Base-by-base conservation (phyloP, 2,888 invertebrate genomes). In the Helicoverpa assulta region DNA sequence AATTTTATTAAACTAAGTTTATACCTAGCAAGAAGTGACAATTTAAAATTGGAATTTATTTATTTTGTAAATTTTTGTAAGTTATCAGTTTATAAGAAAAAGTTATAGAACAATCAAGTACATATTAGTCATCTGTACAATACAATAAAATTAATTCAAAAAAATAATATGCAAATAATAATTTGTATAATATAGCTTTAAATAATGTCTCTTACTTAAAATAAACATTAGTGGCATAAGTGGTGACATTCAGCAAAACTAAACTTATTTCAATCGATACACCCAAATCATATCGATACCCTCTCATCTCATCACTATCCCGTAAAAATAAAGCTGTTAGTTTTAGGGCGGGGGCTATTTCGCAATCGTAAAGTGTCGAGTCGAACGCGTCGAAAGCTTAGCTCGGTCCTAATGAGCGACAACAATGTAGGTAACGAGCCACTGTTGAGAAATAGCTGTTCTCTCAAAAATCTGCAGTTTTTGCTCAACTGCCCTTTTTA, bases 331-430 rank as follows among this genome's bases (percentile, higher is more conserved):
- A 88, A 88, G 90, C 87, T 86, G 88, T 87, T 87, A 88, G 87
- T 88, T 93, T 91, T 91, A 92, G 88, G 88, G 90, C 85, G 80
- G 88, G 33, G 84, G 88, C 88, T 88, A 88, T 92, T 92, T 90
- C 85, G 90, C 88, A 90, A 91, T 91, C 91, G 88, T 93, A 92
- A 93, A 93, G 85, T 85, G 81, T 76, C 86, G 82, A 86, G 86
- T 86, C 89, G 86, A 83, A 83, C 84, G 86, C 84, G 84, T 82
- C 73, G 70, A 84, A 76, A 78, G 78, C 69, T 75, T 75, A 79
- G 80, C 64, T 61, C 67, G 57, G 54, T 53, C 76, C 87, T 91
- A 91, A 92, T 91, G 90, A 90, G 88, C 76, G 54, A 70, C 71
- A 85, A 90, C 91, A 91, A 86, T 88, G 91, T 91, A 86, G 83